These are phyloP conservation scores for Microctonus aethiopoides DNA, from an alignment of 2,888 invertebrate species.

Conservation along the genomic window DNA sequence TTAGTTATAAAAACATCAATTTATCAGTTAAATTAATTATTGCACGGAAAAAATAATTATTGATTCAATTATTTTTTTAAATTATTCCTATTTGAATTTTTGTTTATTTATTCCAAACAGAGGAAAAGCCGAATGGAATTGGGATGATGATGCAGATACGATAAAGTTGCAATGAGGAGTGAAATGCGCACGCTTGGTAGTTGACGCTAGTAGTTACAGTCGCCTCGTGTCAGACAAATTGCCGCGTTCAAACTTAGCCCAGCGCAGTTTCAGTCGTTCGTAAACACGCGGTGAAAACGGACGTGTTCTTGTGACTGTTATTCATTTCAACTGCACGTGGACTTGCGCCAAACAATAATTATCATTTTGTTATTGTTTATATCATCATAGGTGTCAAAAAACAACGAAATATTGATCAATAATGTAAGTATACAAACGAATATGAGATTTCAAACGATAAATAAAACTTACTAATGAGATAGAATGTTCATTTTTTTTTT, in stretches of 20 bases:
- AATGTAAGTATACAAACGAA: neutral
- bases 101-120: too few relatives aligned
- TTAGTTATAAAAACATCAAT: neutral
- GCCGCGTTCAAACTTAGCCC: conserved; percentile 30
- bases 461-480: neutral
- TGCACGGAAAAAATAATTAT: neutral
- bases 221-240: conserved; percentile 42
- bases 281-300: conserved; percentile 45
- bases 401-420: neutral
- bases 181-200: conserved; percentile 33
- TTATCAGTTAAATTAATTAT: neutral
- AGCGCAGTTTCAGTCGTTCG: conserved; percentile 47
- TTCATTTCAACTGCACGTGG: conserved; percentile 34
- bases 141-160: neutral
- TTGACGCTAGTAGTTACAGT: conserved; percentile 42
- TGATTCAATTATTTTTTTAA: neutral
- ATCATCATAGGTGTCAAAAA: neutral
- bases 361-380: neutral
- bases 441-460: neutral
- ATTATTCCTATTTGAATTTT: neutral
- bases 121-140: neutral
- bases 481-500: neutral
- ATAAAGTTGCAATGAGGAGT: neutral
- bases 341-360: conserved; percentile 13
- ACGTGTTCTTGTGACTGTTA: conserved; percentile 34